These are phyloP conservation scores for Sinocyclocheilus rhinocerous DNA, from an alignment of 2,113 vertebrate genomes.

Conservation along the genomic window DNA sequence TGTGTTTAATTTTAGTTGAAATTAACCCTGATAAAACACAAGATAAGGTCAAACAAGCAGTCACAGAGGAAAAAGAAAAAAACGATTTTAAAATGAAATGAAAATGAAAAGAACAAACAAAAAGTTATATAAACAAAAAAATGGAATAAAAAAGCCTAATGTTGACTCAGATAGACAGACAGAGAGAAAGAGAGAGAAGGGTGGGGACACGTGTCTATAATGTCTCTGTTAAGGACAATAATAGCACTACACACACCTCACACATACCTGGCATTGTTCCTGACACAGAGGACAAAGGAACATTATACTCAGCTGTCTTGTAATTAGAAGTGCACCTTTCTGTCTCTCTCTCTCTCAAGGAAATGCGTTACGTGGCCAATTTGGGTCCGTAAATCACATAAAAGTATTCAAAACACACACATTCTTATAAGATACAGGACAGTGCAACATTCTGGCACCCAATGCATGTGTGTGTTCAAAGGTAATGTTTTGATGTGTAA, in stretches of 20 bases:
- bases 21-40: background rate
- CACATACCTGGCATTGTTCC: constrained; percentile 33
- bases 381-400: background rate
- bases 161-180: background rate
- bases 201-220: background rate
- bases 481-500: background rate
- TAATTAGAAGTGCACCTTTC: constrained; percentile 1
- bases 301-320: background rate
- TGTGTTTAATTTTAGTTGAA: too few species aligned
- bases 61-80: background rate
- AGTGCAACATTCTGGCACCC: background rate
- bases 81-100: background rate
- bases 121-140: background rate
- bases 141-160: background rate
- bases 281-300: constrained; percentile 31
- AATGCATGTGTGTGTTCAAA: constrained; percentile 18
- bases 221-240: constrained; percentile 33
- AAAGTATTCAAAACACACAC: background rate
- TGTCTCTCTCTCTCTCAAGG: background rate
- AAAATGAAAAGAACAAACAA: background rate
- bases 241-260: constrained; percentile 1
- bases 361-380: background rate
- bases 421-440: background rate
- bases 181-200: background rate
- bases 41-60: background rate